A percentile compares a stretch with the other conserved stretches of the same genome.
Evolutionary conservation across 1,140 invertebrate genomes (phyloP).

Genomic region (Agrypnia vestita): DNA sequence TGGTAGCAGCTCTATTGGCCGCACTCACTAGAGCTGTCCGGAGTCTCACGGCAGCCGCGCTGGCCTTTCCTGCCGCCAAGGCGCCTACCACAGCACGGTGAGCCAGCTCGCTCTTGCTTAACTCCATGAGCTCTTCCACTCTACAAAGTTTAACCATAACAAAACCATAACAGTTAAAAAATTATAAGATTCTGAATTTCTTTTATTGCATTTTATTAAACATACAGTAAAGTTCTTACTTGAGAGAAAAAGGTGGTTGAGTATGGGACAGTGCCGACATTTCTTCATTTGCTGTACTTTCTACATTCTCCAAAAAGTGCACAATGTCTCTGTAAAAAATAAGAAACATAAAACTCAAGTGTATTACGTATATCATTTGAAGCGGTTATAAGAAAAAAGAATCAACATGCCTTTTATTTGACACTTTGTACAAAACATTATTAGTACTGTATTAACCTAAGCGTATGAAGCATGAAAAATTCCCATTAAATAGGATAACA

Average conservation of each 20-base stretch:
- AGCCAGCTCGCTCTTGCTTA: constrained; percentile 58
- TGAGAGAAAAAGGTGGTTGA: constrained; percentile 56
- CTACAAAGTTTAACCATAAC: too few relatives aligned
- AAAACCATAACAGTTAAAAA: too few relatives aligned
- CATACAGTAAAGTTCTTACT: constrained; percentile 43
- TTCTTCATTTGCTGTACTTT: constrained; percentile 70
- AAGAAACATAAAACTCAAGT: too few relatives aligned
- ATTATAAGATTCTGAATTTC: too few relatives aligned
- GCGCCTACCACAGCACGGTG: constrained; percentile 55
- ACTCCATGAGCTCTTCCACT: constrained; percentile 59
- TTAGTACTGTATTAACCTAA: too few relatives aligned
- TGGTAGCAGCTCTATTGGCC: constrained; percentile 31
- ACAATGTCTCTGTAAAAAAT: constrained; percentile 68
- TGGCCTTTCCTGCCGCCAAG: constrained; percentile 51
- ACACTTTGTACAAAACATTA: too few relatives aligned
- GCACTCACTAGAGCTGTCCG: constrained; percentile 45
- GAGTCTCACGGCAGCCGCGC: constrained; percentile 44
- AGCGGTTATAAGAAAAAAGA: too few relatives aligned
- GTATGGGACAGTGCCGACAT: constrained; percentile 57
- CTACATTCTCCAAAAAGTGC: constrained; percentile 70
- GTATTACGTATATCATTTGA: neutral
- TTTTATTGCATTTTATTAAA: neutral
- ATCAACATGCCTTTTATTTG: too few relatives aligned
- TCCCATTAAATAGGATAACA: too few relatives aligned
- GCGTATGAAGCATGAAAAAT: too few relatives aligned